These are phyloP conservation scores for Timema cristinae DNA, from an alignment of 2,888 invertebrate species.

Conservation along the genomic window DNA sequence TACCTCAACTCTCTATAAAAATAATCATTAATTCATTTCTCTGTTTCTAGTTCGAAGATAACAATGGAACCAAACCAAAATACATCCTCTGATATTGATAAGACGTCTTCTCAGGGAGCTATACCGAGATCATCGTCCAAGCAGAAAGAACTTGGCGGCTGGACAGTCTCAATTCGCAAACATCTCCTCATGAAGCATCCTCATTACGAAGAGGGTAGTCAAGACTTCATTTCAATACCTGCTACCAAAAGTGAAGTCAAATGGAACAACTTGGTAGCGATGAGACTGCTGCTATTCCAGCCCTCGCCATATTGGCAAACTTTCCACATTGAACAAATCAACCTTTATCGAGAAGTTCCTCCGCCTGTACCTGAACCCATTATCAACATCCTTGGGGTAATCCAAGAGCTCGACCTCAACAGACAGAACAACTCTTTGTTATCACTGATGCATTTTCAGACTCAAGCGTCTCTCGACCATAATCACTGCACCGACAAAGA, in stretches of 20 bases:
- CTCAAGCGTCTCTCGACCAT: constrained; percentile 6
- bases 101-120: no score
- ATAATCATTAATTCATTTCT: no score
- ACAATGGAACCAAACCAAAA: no score
- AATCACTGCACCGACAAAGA: background rate
- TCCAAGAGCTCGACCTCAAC: no score
- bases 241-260: constrained; percentile 38
- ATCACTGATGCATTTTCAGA: constrained; percentile 8
- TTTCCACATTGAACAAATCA: constrained; percentile 42
- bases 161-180: background rate
- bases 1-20: no score
- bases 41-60: no score
- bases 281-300: constrained; percentile 43
- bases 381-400: background rate
- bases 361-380: constrained; percentile 19
- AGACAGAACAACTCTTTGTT: background rate
- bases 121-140: no score
- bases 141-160: background rate
- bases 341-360: constrained; percentile 34
- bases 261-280: constrained; percentile 40
- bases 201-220: constrained; percentile 7
- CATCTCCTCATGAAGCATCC: constrained; percentile 4
- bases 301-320: constrained; percentile 44
- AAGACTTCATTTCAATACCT: constrained; percentile 4
- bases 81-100: no score